Conservation (phyloP, 2,888 invertebrate genomes). For the Coelinius sp. region DNA sequence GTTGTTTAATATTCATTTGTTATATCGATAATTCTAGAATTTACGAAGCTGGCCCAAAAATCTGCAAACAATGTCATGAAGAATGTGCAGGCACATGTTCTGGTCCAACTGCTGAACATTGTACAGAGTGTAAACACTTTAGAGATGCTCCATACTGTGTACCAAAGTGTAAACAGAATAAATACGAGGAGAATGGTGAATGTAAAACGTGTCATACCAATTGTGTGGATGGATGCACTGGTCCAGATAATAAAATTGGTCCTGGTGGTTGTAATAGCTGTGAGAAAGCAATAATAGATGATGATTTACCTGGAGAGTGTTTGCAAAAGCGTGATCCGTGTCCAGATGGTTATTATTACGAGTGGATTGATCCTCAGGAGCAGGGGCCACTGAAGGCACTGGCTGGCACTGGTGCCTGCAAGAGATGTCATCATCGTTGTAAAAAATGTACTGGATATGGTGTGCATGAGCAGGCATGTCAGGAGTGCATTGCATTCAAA, state of each 20-base stretch:
- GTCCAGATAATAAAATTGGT: conserved; percentile 88
- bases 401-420: conserved; percentile 89
- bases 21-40: conserved; percentile 75
- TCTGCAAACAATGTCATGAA: conserved; percentile 88
- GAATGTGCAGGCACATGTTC: conserved; percentile 90
- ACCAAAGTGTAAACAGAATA: conserved; percentile 84
- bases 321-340: conserved; percentile 86
- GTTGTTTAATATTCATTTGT: background rate
- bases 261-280: conserved; percentile 91
- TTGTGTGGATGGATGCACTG: conserved; percentile 91
- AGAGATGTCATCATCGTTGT: conserved; percentile 92
- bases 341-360: conserved; percentile 86
- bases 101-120: conserved; percentile 90
- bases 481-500: conserved; percentile 88
- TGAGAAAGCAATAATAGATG: conserved; percentile 88
- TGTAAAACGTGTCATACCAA: conserved; percentile 88
- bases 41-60: conserved; percentile 83
- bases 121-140: conserved; percentile 87
- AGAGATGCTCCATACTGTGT: conserved; percentile 92
- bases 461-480: conserved; percentile 88
- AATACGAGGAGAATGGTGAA: conserved; percentile 83
- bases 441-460: conserved; percentile 91
- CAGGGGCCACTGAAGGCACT: conserved; percentile 81
- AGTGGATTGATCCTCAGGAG: conserved; percentile 85
- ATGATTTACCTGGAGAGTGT: conserved; percentile 82